These are phyloP conservation scores for Eupeodes corollae DNA, from an alignment of 1,140 invertebrate genomes.

Conservation along the genomic window DNA sequence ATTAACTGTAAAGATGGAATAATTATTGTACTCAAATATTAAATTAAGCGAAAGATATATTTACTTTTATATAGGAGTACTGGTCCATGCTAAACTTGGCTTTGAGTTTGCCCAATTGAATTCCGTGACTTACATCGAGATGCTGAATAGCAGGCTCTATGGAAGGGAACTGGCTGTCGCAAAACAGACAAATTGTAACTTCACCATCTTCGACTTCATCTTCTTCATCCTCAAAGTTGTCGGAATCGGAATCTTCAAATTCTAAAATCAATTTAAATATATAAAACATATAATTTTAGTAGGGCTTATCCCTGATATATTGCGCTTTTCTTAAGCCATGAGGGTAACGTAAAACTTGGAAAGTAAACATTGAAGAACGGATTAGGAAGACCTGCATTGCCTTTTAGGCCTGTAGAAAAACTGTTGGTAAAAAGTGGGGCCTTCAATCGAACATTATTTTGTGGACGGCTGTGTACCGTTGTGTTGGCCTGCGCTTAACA, in stretches of 20 bases:
- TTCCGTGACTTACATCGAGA: conserved; percentile 49
- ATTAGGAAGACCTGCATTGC: no score
- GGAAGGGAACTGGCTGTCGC: conserved; percentile 38
- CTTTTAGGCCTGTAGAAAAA: no score
- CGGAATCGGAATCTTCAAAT: conserved; percentile 19
- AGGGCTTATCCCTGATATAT: no score
- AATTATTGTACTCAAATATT: neutral
- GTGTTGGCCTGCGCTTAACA: no score
- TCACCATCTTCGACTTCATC: conserved; percentile 18
- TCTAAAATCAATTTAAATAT: conserved; percentile 1
- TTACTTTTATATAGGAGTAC: conserved; percentile 67
- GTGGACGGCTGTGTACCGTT: no score
- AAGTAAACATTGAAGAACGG: no score
- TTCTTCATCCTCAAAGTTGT: conserved; percentile 1
- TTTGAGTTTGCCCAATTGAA: conserved; percentile 58
- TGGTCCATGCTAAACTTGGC: conserved; percentile 63
- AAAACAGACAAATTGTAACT: conserved; percentile 43
- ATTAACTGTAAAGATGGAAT: conserved; percentile 46
- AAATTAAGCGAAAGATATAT: neutral
- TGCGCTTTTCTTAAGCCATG: no score
- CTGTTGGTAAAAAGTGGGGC: no score
- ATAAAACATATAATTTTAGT: no score
- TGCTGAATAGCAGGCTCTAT: conserved; percentile 47
- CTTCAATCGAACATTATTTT: no score
- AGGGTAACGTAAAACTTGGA: no score